A percentile compares a stretch with the other conserved stretches of the same genome.
phyloP scores from a whole-genome alignment of 2,113 vertebrate genomes.

The Procavia capensis region DNA sequence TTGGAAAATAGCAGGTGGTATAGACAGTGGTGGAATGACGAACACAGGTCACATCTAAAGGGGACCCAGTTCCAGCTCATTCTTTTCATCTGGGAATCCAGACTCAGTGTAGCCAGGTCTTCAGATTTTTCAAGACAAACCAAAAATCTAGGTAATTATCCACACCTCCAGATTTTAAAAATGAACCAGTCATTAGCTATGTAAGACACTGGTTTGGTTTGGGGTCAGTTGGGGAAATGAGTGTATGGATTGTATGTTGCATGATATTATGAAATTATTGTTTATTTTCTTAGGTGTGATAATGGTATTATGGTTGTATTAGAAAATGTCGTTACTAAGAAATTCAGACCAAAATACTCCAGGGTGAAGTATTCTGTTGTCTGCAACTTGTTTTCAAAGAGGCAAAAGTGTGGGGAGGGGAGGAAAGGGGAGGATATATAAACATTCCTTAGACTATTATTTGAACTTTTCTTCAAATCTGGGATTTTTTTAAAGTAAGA shows the following conservation, averaged over 20 bases:
- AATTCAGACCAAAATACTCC: not conserved
- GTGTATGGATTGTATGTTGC: not conserved
- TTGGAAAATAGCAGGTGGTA: not conserved
- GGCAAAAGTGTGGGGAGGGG: not conserved
- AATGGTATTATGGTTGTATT: not conserved
- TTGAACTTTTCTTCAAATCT: constrained; percentile 10
- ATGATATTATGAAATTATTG: not conserved
- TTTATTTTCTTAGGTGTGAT: not conserved
- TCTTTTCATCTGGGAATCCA: not conserved
- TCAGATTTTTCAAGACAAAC: constrained; percentile 8
- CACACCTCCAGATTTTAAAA: not conserved
- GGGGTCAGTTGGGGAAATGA: not conserved
- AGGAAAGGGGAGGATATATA: not conserved
- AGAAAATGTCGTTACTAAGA: not conserved
- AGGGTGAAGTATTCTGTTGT: not conserved
- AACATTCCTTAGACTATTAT: not conserved
- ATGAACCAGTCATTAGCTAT: not conserved
- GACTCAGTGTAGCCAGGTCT: not conserved
- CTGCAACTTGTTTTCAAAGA: not conserved
- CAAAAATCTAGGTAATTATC: not conserved
- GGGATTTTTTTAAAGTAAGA: constrained; percentile 4
- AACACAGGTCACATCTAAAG: not conserved
- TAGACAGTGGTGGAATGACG: not conserved
- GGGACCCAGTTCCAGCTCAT: not conserved
- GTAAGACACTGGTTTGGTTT: not conserved